Evolutionary conservation across 2,888 invertebrate genomes (phyloP), one percentile per base, ranked within the genome.

Genomic region (Plagiodera versicolora): DNA sequence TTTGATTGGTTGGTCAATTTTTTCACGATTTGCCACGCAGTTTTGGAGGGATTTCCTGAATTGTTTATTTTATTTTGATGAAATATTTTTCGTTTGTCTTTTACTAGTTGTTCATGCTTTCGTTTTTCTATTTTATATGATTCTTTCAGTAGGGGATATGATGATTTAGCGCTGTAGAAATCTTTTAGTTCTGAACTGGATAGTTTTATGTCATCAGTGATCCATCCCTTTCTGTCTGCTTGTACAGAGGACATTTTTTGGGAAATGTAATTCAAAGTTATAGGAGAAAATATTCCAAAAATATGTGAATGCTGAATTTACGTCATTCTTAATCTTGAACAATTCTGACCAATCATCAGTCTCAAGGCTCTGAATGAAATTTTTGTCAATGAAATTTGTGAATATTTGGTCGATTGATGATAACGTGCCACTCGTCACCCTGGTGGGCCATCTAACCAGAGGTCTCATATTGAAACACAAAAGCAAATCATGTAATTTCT

Each of bases 271-370:
- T 48, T 48, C 48, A 48, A 48, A 48, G 48, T 48, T 8, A 48
- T 48, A 48, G 48, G 19, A 49, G n/a, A 49, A 28, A 50, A 32
- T 50, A 50, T 50, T 32, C 50, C 50, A 50, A 14, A 49, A 24
- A 28, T 24, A 28, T 28, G 49, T 49, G 49, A 28, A 28, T 28
- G 49, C 48, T 19, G 48, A 19, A 11, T 48, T 46, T 2, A 46
- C 48, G 11, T 20, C 14, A 48, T 48, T 20, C 48, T 48, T 20
- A 11, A 48, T 48, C 8, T 19, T 48, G 20, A 20, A 14, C n/a
- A 48, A 9, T 19, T 48, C 48, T 20, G 48, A 48, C 48, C 48
- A 48, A 10, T 48, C 20, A 19, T 48, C 48, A 8, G 8, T 6
- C 14, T 48, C 48, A 20, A 48, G 19, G n/a, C 48, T 20, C 19